phyloP scores from a whole-genome alignment of 2,113 vertebrate species.

The Albula goreensis region DNA sequence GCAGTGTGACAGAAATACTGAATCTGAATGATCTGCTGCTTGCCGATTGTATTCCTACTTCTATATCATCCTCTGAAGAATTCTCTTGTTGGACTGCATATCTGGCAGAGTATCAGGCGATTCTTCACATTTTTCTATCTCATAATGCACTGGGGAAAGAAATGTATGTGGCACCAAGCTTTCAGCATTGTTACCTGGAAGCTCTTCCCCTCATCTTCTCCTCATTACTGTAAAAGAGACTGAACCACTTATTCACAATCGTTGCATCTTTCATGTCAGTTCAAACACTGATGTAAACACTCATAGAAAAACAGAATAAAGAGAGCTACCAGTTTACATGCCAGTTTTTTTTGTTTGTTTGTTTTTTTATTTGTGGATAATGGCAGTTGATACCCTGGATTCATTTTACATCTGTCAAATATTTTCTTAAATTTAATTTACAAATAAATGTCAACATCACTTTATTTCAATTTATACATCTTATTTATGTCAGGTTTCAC shows the following conservation, averaged over 20 bases:
- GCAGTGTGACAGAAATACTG: neutral
- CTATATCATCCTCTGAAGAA: neutral
- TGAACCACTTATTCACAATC: neutral
- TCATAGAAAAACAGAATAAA: neutral
- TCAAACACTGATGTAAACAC: neutral
- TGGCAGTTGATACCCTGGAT: no score
- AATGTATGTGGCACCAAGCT: neutral
- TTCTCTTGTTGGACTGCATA: neutral
- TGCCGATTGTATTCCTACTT: neutral
- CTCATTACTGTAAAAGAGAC: neutral
- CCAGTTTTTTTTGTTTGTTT: neutral
- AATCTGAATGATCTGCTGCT: neutral
- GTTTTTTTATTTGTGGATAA: no score
- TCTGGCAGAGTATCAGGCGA: neutral
- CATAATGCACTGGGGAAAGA: neutral
- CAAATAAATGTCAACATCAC: no score
- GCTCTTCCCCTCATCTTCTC: conserved; percentile 15
- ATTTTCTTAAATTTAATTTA: no score
- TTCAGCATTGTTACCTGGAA: neutral
- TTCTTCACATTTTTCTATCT: neutral
- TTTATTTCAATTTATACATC: no score
- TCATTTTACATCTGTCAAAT: no score
- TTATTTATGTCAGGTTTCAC: no score
- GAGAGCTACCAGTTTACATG: neutral
- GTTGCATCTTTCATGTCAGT: neutral